Base-by-base conservation (phyloP, 35 echinoderm and acorn worm genomes). In the Heliocidaris erythrogramma region DNA sequence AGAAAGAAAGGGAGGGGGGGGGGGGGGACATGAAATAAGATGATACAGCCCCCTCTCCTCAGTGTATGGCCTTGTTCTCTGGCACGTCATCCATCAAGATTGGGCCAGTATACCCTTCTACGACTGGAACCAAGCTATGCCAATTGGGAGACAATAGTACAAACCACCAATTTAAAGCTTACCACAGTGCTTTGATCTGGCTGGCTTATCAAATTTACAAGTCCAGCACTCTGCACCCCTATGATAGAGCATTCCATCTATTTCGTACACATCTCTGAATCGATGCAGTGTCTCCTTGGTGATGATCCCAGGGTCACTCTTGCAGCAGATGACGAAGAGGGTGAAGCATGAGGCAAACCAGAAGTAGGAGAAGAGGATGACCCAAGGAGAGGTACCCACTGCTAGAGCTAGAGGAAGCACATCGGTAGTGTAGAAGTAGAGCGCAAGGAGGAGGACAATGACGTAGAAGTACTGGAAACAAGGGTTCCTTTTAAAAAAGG, bases 101-200 rank as follows among this genome's bases (percentile, higher is more conserved):
- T n/a, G n/a, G n/a, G n/a, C n/a, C n/a, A n/a, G n/a, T n/a, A n/a
- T n/a, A n/a, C n/a, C n/a, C n/a, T n/a, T n/a, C n/a, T n/a, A n/a
- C n/a, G n/a, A n/a, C n/a, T n/a, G n/a, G n/a, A n/a, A n/a, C n/a
- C n/a, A n/a, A n/a, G n/a, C n/a, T n/a, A n/a, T n/a, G n/a, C 35
- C 35, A 42, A 42, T 42, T 0, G 3, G 35, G 1, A 42, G 35
- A 3, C 35, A 42, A 42, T 42, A 42, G 35, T 42, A 42, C 35
- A 42, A 42, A 3, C 35, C 35, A 42, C 35, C 35, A 3, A 3
- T 42, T 42, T n/a, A 0, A 78, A 78, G 29, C 96, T 94, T 47
- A 98, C 97, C 97, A 98, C 97, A 98, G 50, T 98, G 97, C 86
- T 98, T 98, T 18, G 97, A 98, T 29, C 97, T 89, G 32, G 97